A percentile compares a stretch with the other conserved stretches of the same genome.
phyloP scores from a whole-genome alignment of 2,888 invertebrate genomes.

The Furcula furcula region DNA sequence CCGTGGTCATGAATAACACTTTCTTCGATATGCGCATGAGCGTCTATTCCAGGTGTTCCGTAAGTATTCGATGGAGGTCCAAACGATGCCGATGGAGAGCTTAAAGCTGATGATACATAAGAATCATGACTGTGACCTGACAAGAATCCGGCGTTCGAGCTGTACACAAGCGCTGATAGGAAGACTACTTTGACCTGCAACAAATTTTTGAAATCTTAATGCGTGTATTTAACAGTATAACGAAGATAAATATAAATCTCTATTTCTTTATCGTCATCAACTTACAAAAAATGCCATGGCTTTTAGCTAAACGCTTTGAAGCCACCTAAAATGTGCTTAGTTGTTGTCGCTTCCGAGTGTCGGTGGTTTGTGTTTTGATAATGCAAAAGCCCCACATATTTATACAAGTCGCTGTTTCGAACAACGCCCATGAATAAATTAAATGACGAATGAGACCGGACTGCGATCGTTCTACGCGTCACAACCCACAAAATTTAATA shows the following conservation, averaged over 20 bases:
- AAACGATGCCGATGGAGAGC: constrained; percentile 63
- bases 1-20: constrained; percentile 30
- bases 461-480: constrained; percentile 43
- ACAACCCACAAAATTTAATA: constrained; percentile 34
- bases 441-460: constrained; percentile 42
- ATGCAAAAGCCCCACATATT: constrained; percentile 61
- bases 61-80: constrained; percentile 61
- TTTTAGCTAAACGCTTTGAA: constrained; percentile 76
- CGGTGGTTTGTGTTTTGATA: constrained; percentile 65
- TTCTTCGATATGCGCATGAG: constrained; percentile 18
- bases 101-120: constrained; percentile 54
- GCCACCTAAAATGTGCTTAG: constrained; percentile 57
- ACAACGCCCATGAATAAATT: constrained; percentile 62
- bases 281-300: constrained; percentile 80
- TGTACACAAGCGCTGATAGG: constrained; percentile 58
- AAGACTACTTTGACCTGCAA: constrained; percentile 69
- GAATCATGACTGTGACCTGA: constrained; percentile 55
- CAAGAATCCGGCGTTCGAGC: constrained; percentile 54
- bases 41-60: constrained; percentile 34
- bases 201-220: no score
- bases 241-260: no score
- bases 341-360: constrained; percentile 69
- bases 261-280: constrained; percentile 23
- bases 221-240: no score
- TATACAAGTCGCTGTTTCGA: constrained; percentile 67